Conservation (phyloP, 2,888 invertebrate genomes). For the Steromphala cineraria region DNA sequence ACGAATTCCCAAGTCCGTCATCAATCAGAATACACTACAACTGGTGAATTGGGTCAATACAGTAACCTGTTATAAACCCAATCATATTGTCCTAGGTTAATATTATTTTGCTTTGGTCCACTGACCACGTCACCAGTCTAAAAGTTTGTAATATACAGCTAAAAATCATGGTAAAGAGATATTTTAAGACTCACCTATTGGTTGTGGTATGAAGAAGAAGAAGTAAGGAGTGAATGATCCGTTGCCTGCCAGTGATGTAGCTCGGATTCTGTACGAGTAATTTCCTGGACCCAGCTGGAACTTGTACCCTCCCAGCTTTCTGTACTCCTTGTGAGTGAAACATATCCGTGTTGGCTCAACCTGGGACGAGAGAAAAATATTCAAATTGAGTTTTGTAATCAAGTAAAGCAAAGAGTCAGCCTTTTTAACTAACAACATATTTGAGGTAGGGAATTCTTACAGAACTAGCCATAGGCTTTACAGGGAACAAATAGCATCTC, state of each 20-base stretch:
- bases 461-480: too few species aligned
- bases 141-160: not conserved
- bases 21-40: too few species aligned
- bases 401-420: too few species aligned
- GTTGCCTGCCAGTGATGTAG: conserved; percentile 85
- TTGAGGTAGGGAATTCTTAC: too few species aligned
- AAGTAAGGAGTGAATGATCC: conserved; percentile 65
- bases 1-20: too few species aligned
- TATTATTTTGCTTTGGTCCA: too few species aligned
- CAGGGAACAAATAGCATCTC: too few species aligned
- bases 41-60: too few species aligned
- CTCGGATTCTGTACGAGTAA: conserved; percentile 86
- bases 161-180: not conserved
- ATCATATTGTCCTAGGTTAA: too few species aligned
- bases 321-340: conserved; percentile 70
- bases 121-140: too few species aligned
- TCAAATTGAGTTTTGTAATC: not conserved
- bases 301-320: conserved; percentile 49
- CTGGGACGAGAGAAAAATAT: conserved; percentile 33
- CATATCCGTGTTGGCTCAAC: conserved; percentile 77
- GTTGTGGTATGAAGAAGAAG: conserved; percentile 54
- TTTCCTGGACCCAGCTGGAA: conserved; percentile 82
- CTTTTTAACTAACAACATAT: too few species aligned
- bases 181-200: not conserved
- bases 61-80: too few species aligned